Evolutionary conservation across 2,888 invertebrate genomes (phyloP), one percentile per base, ranked within the genome.

Genomic region (Nemotelus pantherinus): DNA sequence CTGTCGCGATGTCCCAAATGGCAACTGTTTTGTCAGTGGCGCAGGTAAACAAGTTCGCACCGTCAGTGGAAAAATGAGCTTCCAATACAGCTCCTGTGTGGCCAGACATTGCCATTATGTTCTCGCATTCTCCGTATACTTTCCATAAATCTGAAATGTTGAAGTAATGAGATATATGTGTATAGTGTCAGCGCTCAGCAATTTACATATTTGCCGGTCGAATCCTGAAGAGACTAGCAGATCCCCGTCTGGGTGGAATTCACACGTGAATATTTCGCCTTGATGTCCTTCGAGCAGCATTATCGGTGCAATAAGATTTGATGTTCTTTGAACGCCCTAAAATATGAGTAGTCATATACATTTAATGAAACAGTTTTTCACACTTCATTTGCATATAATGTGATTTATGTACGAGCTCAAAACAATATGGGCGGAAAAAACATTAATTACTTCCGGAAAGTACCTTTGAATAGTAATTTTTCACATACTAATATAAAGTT

Each of bases 61-160:
- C 96, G 79, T 95, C 95, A 0, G 95, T 92, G 1, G 93, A 94
- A 84, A 95, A 96, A 85, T 95, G 94, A 7, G 99, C 88, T 86
- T 99, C 98, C 92, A 97, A 93, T 2, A 99, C 90, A 2, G 98
- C 97, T 1, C 99, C 99, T 0, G 94, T 95, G 87, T 99, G 99
- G 0, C 98, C 98, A 39, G 92, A 91, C 91, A 99, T 92, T 41
- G 94, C 93, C 83, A 96, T 94, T 81, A 98, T 92, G 86, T 99
- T 99, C 84, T 99, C 98, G 87, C 99, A 99, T 85, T 99, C 98
- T 0, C 97, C 99, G 84, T 97, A 98, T 0, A 98, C 97, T 85
- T 94, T 95, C 99, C 99, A 99, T 80, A 99, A 88, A 86, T 92
- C 95, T 95, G 85, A 77, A 89, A 89, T 5, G 2, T 68, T 10